phyloP scores from a whole-genome alignment of 1,140 invertebrate genomes.

The Pseudomyrmex sp. region DNA sequence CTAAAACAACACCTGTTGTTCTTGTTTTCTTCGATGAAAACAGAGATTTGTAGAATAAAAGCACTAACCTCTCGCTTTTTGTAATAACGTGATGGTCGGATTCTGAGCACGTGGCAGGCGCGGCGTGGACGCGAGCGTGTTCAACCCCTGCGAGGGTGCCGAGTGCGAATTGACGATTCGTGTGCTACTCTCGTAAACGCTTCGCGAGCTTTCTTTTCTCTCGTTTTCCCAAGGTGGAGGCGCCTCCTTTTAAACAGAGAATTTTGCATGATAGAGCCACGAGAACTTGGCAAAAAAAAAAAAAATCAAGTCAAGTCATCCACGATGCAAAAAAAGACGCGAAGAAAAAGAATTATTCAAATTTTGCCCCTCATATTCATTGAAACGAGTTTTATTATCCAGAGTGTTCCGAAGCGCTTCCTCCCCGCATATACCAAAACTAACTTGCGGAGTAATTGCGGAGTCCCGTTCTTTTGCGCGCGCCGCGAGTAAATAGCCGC shows the following conservation, averaged over 20 bases:
- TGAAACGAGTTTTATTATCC: no score
- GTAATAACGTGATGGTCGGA: conserved; percentile 94
- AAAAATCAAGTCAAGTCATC: not conserved
- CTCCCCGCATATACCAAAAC: not conserved
- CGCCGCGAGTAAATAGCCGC: not conserved
- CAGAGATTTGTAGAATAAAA: not conserved
- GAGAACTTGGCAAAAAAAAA: not conserved
- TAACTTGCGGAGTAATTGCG: not conserved
- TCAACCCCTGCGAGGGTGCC: conserved; percentile 87
- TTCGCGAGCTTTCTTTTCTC: conserved; percentile 70
- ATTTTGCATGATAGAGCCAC: not conserved
- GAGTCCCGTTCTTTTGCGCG: not conserved
- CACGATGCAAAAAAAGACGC: not conserved
- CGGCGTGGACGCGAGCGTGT: conserved; percentile 84
- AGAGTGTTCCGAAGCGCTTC: no score
- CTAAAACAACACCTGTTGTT: not conserved
- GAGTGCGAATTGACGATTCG: conserved; percentile 88
- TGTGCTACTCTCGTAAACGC: conserved; percentile 82
- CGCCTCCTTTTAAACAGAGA: conserved; percentile 60
- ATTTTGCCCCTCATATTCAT: no score
- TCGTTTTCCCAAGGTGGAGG: conserved; percentile 81
- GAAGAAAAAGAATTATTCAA: no score
- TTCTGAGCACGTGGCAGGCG: conserved; percentile 92
- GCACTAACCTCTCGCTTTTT: conserved; percentile 93
- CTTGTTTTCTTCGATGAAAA: not conserved